These are phyloP conservation scores for Ophonus ardosiacus DNA, from an alignment of 2,888 invertebrate genomes.

Conservation along the genomic window DNA sequence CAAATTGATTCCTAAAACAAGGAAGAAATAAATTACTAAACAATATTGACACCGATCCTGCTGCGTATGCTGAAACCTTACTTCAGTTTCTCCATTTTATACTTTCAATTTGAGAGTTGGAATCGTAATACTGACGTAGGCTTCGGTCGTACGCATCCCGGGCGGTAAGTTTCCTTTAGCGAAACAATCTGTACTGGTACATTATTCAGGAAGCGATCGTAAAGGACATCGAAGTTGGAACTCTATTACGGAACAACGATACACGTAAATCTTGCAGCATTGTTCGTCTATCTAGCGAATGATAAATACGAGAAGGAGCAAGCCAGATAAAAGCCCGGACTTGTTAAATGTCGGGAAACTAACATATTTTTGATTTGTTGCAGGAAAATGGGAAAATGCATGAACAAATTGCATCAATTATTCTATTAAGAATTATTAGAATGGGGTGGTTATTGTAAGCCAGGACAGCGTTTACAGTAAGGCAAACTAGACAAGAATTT, in stretches of 20 bases:
- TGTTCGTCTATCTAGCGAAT: conserved; percentile 42
- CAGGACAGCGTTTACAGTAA: too few relatives aligned
- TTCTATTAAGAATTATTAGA: not conserved
- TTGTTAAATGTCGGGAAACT: conserved; percentile 43
- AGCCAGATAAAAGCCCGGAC: conserved; percentile 24
- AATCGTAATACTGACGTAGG: not conserved
- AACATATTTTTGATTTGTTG: conserved; percentile 41
- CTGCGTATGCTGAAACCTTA: not conserved
- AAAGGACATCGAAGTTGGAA: conserved; percentile 45
- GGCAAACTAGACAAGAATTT: too few relatives aligned
- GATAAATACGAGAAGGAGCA: conserved; percentile 25
- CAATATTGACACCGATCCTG: conserved; percentile 2
- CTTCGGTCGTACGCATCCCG: not conserved
- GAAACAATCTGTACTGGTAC: conserved; percentile 53
- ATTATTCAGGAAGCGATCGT: conserved; percentile 58
- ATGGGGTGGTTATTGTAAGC: not conserved
- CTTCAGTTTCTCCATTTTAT: not conserved
- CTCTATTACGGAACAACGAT: conserved; percentile 47
- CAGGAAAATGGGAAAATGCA: not conserved
- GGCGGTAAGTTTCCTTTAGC: conserved; percentile 46
- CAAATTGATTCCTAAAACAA: conserved; percentile 16
- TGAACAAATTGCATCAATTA: not conserved
- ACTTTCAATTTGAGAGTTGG: not conserved
- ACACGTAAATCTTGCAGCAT: conserved; percentile 52
- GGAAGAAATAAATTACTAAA: conserved; percentile 10